phyloP scores from a whole-genome alignment of 2,797 vertebrate genomes.

The Tokudaia tokunoshimensis region DNA sequence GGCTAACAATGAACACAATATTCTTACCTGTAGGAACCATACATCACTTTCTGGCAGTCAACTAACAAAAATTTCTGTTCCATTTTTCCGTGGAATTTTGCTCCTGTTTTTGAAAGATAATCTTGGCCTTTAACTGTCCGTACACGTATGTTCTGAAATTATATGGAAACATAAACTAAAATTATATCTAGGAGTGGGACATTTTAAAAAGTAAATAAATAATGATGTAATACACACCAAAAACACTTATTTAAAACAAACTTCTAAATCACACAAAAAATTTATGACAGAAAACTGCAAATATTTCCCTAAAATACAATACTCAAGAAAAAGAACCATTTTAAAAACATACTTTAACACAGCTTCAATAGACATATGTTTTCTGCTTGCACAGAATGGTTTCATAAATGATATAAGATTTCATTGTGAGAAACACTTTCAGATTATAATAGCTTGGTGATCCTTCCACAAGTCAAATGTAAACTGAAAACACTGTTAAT shows the following conservation, averaged over 20 bases:
- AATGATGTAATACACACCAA: background rate
- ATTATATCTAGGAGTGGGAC: constrained; percentile 19
- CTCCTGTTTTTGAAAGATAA: constrained; percentile 96
- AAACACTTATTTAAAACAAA: background rate
- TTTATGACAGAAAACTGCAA: background rate
- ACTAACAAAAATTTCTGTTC: constrained; percentile 96
- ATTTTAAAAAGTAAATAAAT: constrained; percentile 14
- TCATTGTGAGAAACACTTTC: background rate
- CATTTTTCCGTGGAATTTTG: constrained; percentile 96
- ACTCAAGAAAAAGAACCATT: constrained; percentile 38
- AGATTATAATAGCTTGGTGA: background rate
- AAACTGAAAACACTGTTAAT: background rate
- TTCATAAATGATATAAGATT: constrained; percentile 4
- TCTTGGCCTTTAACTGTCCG: constrained; percentile 96
- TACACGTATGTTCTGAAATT: constrained; percentile 95
- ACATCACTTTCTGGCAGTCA: constrained; percentile 96
- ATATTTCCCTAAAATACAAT: background rate
- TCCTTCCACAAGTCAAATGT: constrained; percentile 4
- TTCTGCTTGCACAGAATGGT: background rate
- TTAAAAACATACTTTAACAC: constrained; percentile 19
- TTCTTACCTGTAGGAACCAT: constrained; percentile 98
- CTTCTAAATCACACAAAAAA: background rate
- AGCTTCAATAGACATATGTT: background rate
- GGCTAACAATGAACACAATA: background rate
- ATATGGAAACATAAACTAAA: constrained; percentile 62